Base-by-base conservation (phyloP, 2,888 invertebrate genomes). In the Apantesis nais region DNA sequence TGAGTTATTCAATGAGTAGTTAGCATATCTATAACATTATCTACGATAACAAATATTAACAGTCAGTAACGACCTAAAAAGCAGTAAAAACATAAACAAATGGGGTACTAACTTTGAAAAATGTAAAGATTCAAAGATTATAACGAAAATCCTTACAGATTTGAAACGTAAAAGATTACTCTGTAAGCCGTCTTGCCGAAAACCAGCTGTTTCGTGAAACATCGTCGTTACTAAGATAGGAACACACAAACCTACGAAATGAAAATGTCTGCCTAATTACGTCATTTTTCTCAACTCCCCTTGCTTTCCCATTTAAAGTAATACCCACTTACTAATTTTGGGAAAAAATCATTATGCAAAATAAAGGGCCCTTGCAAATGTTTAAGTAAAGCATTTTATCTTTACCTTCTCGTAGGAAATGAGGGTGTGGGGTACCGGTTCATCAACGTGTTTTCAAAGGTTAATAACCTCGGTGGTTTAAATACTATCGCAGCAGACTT, bases 241-340 rank as follows among this genome's bases (percentile, higher is more conserved):
- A 68, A 64, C 67, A 55, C 58, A 72, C 70, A 79, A 71, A 72
- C 69, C 64, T 22, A 74, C 68, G 69, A 82, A 85, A 83, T 83
- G 80, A 83, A 84, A 81, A 84, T 81, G 77, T 76, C 78, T 75
- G 77, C 82, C 72, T 84, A 85, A 86, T 85, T 80, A 83, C 78
- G 73, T 79, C 74, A 80, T 85, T 85, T 78, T 80, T 81, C 82
- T 82, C 74, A 78, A 72, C 78, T 76, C 67, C 76, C 73, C 70
- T 73, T 62, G 63, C 68, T 74, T 70, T 76, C 39, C 78, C 78
- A 80, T 78, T 82, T 77, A 77, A 74, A 75, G 82, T 79, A 81
- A 74, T 76, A 74, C 71, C 64, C 61, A 70, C 70, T 72, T 67
- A 75, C 81, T 80, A 85, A 83, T 84, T 84, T 83, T 71, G 75